Base-by-base conservation (phyloP, 2,888 invertebrate species). In the Dicyrtomina minuta region DNA sequence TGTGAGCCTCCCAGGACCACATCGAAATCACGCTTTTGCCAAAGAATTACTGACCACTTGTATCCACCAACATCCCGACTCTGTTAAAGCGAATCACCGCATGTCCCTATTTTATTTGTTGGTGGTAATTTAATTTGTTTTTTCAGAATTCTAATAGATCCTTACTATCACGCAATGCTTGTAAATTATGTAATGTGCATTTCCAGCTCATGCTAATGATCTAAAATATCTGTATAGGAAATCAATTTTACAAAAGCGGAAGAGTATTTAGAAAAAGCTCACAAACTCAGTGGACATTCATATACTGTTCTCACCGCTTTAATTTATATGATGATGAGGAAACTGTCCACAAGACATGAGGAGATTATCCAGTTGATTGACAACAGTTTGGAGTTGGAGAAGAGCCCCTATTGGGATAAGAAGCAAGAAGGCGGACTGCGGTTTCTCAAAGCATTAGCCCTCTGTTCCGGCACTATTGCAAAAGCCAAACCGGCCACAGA, bases 161-260 rank as follows among this genome's bases (percentile, higher is more conserved):
- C n/a, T n/a, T n/a, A n/a, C n/a, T n/a, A n/a, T n/a, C n/a, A n/a
- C n/a, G n/a, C n/a, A n/a, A n/a, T n/a, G n/a, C n/a, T n/a, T n/a
- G n/a, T n/a, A n/a, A n/a, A n/a, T n/a, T n/a, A n/a, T n/a, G n/a
- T n/a, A n/a, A n/a, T n/a, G n/a, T n/a, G n/a, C n/a, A n/a, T n/a
- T n/a, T n/a, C n/a, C n/a, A n/a, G n/a, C n/a, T n/a, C n/a, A n/a
- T n/a, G n/a, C n/a, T n/a, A n/a, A n/a, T n/a, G n/a, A n/a, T n/a
- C n/a, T n/a, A n/a, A n/a, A n/a, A n/a, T n/a, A n/a, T n/a, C n/a
- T n/a, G n/a, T n/a, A n/a, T 17, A 61, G 61, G 61, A 61, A 61
- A 26, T 26, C 10, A 61, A 44, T 61, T 61, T 46, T 27, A 26
- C 24, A 20, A n/a, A 44, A 15, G 61, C 61, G n/a, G 61, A 61